Evolutionary conservation across 35 echinoderm and acorn worm species (phyloP), one percentile per base, ranked within the genome.

Genomic region (Apostichopus californicus): DNA sequence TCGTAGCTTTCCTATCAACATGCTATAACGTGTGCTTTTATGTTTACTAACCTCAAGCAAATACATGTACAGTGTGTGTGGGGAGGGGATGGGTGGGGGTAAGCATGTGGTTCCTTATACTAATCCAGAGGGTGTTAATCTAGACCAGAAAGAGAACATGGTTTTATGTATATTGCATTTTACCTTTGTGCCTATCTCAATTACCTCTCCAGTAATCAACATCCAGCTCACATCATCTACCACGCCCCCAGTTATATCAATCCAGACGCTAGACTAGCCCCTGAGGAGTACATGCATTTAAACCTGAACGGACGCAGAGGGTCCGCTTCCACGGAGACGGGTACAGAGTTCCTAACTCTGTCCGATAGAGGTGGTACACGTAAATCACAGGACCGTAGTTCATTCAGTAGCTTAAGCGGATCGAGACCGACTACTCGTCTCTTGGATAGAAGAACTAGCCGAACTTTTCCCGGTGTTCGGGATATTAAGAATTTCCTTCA

Each of bases 221-320:
- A 72, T 28, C 94, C 94, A 2, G 92, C 94, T 17, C 94, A 95
- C 79, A 93, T 95, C 77, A 92, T 95, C 77, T 95, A 95, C 25
- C 94, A 94, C 63, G 95, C 93, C 11, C 90, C 95, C 5, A 90
- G 86, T 8, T 96, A 90, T 57, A 94, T 92, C 84, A 96, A 96
- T 85, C 93, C 90, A 1, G 93, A 94, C 73, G 84, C 92, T n/a
- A 60, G 91, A 15, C 46, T 81, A 28, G 86, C 78, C 59, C 58
- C 93, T 8, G 92, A 90, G 56, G 93, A 80, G 9, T 96, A 96
- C 78, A 96, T 96, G 95, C 94, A 86, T 5, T 84, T 96, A 4
- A 96, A 94, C 56, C 92, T 96, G 54, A 89, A 78, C 10, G 94
- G 86, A 15, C 91, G 94, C 5, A 78, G 82, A 14, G 87, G 87